Evolutionary conservation across 2,113 vertebrate species (phyloP).

Genomic region (Aldabrachelys gigantea): DNA sequence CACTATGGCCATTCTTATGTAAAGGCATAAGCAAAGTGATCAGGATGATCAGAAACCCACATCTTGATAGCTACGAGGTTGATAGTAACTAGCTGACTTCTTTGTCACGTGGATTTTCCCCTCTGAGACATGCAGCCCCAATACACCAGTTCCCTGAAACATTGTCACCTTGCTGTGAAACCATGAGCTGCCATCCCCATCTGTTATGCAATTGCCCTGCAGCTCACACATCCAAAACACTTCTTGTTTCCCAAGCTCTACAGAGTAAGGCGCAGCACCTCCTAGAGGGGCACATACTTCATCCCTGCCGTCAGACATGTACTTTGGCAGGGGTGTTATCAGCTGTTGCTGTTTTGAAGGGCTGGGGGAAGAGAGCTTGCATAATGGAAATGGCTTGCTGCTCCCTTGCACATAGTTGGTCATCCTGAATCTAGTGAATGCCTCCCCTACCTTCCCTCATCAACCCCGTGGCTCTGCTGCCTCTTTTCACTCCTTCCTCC

Average conservation of each 20-base stretch:
- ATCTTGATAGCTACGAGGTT: neutral
- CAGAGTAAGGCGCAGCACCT: neutral
- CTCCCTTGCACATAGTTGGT: neutral
- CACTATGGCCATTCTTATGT: neutral
- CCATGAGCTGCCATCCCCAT: neutral
- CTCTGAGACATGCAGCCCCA: neutral
- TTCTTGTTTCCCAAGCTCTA: neutral
- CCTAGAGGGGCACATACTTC: neutral
- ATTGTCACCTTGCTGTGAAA: neutral
- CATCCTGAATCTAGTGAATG: neutral
- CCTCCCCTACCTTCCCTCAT: neutral
- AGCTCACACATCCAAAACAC: neutral
- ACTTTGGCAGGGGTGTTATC: neutral
- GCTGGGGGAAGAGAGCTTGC: neutral
- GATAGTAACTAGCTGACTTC: neutral
- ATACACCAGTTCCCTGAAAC: neutral
- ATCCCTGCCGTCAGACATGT: neutral
- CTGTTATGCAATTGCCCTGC: neutral
- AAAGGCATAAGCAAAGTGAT: neutral
- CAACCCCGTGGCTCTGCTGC: conserved; percentile 3
- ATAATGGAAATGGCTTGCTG: neutral
- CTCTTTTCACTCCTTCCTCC: neutral
- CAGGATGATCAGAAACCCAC: neutral
- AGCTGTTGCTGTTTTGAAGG: neutral
- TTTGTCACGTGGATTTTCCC: neutral